Evolutionary conservation across 2,888 invertebrate genomes (phyloP).

Genomic region (Machimus rusticus): DNA sequence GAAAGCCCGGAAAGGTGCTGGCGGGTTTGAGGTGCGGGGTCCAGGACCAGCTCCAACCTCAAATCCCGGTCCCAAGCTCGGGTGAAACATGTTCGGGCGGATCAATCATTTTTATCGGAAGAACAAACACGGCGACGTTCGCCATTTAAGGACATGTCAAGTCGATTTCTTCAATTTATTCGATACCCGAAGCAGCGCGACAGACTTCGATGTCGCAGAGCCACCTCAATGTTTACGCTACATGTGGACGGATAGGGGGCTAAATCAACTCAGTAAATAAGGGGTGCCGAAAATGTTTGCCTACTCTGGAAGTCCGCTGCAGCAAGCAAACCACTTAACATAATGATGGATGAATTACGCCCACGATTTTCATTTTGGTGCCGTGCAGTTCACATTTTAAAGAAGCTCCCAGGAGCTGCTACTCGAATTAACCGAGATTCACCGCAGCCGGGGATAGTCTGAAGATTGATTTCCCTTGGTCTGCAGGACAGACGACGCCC

Average conservation of each 20-base stretch:
- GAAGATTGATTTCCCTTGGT: neutral
- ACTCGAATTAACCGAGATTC: neutral
- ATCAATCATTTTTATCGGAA: conserved; percentile 47
- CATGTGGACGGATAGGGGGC: conserved; percentile 22
- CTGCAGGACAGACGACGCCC: neutral
- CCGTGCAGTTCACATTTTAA: neutral
- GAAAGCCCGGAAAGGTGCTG: neutral
- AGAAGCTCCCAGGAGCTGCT: neutral
- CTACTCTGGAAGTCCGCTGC: conserved; percentile 20
- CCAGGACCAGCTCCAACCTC: neutral
- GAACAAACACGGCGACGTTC: conserved; percentile 44
- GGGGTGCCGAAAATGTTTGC: conserved; percentile 28
- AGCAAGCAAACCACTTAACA: conserved; percentile 22
- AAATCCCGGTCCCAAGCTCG: neutral
- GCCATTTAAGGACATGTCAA: conserved; percentile 45
- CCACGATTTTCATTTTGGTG: neutral
- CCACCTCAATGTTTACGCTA: conserved; percentile 27
- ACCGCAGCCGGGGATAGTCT: neutral
- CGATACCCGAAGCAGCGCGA: conserved; percentile 7
- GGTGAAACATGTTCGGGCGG: conserved; percentile 37
- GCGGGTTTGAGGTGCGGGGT: neutral
- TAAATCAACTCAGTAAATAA: conserved; percentile 32
- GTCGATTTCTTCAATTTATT: conserved; percentile 42
- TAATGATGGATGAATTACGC: conserved; percentile 15
- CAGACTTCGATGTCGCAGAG: conserved; percentile 9